A percentile compares a stretch with the other conserved stretches of the same genome.
phyloP scores from a whole-genome alignment of 2,888 invertebrate species.

The Hydrotaea diabolus region DNA sequence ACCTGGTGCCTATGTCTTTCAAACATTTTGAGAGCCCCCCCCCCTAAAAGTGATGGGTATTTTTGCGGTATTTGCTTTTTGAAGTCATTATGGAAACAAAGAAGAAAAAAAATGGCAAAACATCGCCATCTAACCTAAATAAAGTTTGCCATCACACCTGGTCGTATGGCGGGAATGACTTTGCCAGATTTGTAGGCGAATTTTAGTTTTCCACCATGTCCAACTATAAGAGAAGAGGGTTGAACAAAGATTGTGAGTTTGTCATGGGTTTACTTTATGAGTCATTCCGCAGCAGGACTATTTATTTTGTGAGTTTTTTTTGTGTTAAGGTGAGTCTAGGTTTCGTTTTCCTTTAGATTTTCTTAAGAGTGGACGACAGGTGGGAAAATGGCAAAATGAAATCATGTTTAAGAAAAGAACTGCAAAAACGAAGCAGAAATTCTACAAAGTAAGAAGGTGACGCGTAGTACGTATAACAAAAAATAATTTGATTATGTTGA shows the following conservation, averaged over 20 bases:
- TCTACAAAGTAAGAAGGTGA: not conserved
- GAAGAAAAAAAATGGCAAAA: not conserved
- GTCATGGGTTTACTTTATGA: not conserved
- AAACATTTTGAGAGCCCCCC: no score
- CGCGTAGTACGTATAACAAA: no score
- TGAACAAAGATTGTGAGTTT: not conserved
- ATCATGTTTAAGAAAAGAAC: slow-evolving; percentile 24
- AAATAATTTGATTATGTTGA: no score
- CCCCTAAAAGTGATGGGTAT: not conserved
- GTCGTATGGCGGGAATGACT: not conserved
- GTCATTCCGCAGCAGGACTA: not conserved
- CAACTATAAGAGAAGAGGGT: not conserved
- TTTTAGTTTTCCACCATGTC: not conserved
- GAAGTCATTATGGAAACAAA: not conserved
- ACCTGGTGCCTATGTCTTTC: no score
- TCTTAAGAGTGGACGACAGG: not conserved
- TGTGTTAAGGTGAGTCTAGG: not conserved
- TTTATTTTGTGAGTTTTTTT: not conserved
- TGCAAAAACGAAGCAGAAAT: not conserved
- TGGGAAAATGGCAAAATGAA: not conserved
- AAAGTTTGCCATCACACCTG: not conserved
- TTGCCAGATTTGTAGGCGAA: not conserved
- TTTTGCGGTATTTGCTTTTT: not conserved
- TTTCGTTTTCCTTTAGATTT: not conserved
- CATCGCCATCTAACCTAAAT: not conserved